phyloP scores from a whole-genome alignment of 1,140 invertebrate species.

The Reticulitermes speratus region DNA sequence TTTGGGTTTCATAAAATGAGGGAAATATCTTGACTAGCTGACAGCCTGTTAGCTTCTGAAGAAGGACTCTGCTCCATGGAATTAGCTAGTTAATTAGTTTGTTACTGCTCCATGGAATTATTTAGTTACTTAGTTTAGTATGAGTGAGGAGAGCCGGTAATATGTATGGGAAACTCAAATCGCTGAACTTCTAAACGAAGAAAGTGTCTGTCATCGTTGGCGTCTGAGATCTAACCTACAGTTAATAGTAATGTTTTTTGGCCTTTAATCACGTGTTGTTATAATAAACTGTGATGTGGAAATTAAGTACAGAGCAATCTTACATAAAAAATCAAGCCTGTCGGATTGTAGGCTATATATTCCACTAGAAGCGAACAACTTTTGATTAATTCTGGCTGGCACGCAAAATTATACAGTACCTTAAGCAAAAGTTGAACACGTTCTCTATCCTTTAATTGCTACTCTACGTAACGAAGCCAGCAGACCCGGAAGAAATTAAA shows the following conservation, averaged over 20 bases:
- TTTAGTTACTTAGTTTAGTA: no score
- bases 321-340: background rate
- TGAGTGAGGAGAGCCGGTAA: no score
- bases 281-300: background rate
- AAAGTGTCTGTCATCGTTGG: background rate
- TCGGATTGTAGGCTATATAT: background rate
- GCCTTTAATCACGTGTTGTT: background rate
- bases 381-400: slow-evolving; percentile 1
- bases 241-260: background rate
- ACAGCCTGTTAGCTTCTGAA: no score
- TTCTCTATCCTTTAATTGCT: background rate
- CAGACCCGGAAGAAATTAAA: background rate
- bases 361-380: background rate
- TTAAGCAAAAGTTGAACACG: background rate
- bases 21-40: no score
- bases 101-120: no score
- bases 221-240: background rate
- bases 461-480: no score
- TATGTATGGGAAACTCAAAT: background rate
- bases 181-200: background rate
- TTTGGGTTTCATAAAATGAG: no score
- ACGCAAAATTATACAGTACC: background rate
- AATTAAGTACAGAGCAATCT: background rate
- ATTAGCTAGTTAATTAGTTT: no score
- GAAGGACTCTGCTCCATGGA: no score